Base-by-base conservation (phyloP, 1,140 invertebrate species). In the Acromyrmex heyeri region DNA sequence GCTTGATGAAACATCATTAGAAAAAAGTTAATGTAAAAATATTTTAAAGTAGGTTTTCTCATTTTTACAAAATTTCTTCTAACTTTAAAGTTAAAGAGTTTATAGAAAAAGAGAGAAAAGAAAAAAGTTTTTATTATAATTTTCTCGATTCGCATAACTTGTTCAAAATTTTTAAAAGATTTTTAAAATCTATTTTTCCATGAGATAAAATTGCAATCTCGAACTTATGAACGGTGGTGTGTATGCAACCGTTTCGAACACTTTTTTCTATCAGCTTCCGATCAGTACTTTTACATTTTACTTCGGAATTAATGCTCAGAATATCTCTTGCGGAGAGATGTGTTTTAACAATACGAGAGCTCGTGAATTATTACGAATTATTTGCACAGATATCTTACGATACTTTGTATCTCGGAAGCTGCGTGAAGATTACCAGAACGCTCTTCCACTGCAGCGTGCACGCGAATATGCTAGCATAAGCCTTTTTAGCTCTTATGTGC, bases 401-500 rank as follows among this genome's bases (percentile, higher is more conserved):
- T 55, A 65, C 55, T 57, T 24, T 57, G 12, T 70, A 24, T 69
- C 21, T 57, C 38, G 69, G 55, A 62, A 75, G 79, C 55, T 64
- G 55, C 57, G 79, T 48, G 44, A 70, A 53, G 64, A 70, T 53
- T 86, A 88, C 72, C 89, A 81, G 89, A 87, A 90, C 70, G 87
- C 81, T 62, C 86, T 90, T 90, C 76, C 88, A 73, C 77, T 30
- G 81, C 88, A 72, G 70, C 76, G 88, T 88, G 89, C 89, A 90
- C 86, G 85, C 70, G 72, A 90, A 85, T 65, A 86, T 73, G 86
- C 83, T 78, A 90, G 81, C 86, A 90, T 86, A 90, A 90, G 89
- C 89, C 86, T 90, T 78, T 55, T 90, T 90, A 90, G 88, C 76
- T 90, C 88, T 85, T 82, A 48, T 90, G 86, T 86, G 88, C 89